phyloP scores from a whole-genome alignment of 2,888 invertebrate genomes.

The Dryobotodes eremita region DNA sequence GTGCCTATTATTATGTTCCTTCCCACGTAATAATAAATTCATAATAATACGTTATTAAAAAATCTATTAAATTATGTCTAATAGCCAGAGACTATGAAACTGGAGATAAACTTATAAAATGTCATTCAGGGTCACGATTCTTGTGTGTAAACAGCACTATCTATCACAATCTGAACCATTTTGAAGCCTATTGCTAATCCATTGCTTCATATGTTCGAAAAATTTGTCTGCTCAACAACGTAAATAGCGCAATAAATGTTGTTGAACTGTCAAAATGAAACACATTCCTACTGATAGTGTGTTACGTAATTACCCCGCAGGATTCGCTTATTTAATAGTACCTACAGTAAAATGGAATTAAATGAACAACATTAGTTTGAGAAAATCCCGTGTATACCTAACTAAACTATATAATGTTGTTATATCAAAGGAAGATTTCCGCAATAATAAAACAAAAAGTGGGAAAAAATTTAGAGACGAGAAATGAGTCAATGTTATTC shows the following conservation, averaged over 20 bases:
- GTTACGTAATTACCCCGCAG: no score
- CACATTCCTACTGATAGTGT: no score
- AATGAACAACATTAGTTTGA: neutral
- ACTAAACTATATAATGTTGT: neutral
- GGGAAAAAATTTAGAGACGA: neutral
- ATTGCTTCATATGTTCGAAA: no score
- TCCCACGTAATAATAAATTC: neutral
- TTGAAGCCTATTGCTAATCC: no score
- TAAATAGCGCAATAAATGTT: no score
- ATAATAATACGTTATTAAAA: neutral
- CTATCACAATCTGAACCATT: no score
- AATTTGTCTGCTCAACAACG: no score
- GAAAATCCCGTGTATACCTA: neutral
- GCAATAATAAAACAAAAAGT: neutral
- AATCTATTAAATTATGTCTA: conserved; percentile 6
- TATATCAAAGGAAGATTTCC: neutral
- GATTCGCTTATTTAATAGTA: neutral
- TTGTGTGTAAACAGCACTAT: neutral
- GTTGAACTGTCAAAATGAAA: no score
- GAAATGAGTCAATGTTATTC: neutral
- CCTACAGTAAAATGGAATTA: neutral
- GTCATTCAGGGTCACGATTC: conserved; percentile 17
- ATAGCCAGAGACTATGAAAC: neutral
- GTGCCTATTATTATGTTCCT: neutral
- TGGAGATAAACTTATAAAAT: conserved; percentile 4